phyloP scores from a whole-genome alignment of 2,888 invertebrate genomes.

The Ochropacha duplaris region DNA sequence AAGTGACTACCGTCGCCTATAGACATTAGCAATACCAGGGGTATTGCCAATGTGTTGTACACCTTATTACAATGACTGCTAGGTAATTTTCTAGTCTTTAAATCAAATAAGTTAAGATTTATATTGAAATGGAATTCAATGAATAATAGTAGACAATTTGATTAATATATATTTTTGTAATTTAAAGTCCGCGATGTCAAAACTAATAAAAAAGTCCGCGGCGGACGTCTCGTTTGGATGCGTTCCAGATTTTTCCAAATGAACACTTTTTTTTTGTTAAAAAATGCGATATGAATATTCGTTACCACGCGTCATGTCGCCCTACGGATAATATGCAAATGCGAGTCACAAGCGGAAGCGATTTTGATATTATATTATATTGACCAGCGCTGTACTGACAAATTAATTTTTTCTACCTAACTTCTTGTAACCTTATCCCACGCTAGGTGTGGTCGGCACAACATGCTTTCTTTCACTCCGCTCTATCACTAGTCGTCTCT shows the following conservation, averaged over 20 bases:
- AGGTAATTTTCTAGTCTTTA: too few relatives aligned
- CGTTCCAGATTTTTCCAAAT: conserved; percentile 68
- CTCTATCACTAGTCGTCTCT: too few relatives aligned
- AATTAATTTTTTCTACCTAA: too few relatives aligned
- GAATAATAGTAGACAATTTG: conserved; percentile 28
- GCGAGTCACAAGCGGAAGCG: conserved; percentile 30
- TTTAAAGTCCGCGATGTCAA: conserved; percentile 52
- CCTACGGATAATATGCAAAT: conserved; percentile 47
- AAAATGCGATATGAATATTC: conserved; percentile 71
- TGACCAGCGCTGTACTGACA: background rate
- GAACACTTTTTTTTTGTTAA: conserved; percentile 48
- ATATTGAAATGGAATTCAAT: conserved; percentile 13
- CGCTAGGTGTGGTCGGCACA: too few relatives aligned
- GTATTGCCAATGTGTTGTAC: background rate
- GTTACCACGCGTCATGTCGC: conserved; percentile 65
- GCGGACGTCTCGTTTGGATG: conserved; percentile 53
- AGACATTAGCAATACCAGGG: too few relatives aligned
- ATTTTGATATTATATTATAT: conserved; percentile 3
- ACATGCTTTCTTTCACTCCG: too few relatives aligned
- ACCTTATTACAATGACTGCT: too few relatives aligned
- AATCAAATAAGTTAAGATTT: background rate
- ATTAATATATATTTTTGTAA: conserved; percentile 51
- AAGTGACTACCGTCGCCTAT: too few relatives aligned
- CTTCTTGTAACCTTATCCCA: too few relatives aligned
- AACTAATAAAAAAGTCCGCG: conserved; percentile 50